A percentile compares a stretch with the other conserved stretches of the same genome.
These are phyloP conservation scores for Rousettus leschenaultii DNA, from an alignment of 2,113 vertebrate genomes.

Conservation along the genomic window DNA sequence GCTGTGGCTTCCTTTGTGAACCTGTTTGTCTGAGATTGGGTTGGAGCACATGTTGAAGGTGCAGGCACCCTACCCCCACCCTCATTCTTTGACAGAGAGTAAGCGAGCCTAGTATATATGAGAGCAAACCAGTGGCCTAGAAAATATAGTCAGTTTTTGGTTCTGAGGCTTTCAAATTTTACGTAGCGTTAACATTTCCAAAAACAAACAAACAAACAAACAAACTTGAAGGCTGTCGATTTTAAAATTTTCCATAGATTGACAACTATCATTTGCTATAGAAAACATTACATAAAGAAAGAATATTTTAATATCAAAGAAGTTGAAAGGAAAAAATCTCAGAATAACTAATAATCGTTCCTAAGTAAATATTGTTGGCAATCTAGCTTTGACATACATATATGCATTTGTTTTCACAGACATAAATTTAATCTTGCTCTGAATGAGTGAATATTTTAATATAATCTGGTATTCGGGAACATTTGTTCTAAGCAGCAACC, in stretches of 20 bases:
- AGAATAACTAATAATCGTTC: background rate
- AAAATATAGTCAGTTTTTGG: background rate
- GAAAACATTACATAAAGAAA: conserved; percentile 1
- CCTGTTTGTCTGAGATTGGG: background rate
- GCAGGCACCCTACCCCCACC: rapidly evolving
- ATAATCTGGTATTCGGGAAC: background rate
- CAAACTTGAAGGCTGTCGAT: background rate
- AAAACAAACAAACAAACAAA: background rate
- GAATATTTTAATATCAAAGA: background rate
- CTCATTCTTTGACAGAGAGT: background rate
- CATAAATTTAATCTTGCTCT: background rate
- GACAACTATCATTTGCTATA: background rate
- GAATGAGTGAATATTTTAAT: background rate
- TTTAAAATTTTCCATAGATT: background rate
- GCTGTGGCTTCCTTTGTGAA: background rate
- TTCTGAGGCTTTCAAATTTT: background rate
- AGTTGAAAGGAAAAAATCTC: background rate
- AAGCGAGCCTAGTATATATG: background rate
- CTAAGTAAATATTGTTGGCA: background rate
- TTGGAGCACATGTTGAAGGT: background rate
- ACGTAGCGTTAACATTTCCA: background rate
- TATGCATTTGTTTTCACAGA: background rate
- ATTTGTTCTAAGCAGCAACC: background rate
- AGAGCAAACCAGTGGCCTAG: background rate
- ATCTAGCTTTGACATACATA: background rate